These are phyloP conservation scores for Psylliodes chrysocephalus DNA, from an alignment of 2,888 invertebrate genomes.

Conservation along the genomic window DNA sequence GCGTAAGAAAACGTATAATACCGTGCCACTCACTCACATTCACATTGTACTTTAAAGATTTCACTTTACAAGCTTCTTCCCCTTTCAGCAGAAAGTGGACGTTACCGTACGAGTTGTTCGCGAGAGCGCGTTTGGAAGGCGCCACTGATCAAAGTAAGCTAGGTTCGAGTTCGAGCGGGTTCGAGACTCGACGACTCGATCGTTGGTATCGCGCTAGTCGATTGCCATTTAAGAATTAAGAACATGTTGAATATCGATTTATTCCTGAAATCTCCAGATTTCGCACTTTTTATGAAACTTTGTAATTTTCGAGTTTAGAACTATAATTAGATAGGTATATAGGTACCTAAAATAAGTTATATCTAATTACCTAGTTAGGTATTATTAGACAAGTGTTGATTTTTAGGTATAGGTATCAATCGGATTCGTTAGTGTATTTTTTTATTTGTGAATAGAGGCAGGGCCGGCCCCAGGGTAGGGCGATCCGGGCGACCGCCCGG, in stretches of 20 bases:
- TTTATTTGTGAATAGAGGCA: too few species aligned
- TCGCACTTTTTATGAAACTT: not conserved
- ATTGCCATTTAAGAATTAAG: not conserved
- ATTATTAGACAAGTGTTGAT: too few species aligned
- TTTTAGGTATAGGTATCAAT: too few species aligned
- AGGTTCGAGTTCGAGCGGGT: too few species aligned
- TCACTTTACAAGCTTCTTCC: slow-evolving; percentile 63
- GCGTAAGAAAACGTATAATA: slow-evolving; percentile 49
- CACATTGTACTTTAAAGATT: slow-evolving; percentile 63
- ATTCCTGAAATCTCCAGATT: slow-evolving; percentile 11
- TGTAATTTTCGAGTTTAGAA: too few species aligned
- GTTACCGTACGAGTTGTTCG: slow-evolving; percentile 53
- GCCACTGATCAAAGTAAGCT: slow-evolving; percentile 58
- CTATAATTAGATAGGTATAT: too few species aligned
- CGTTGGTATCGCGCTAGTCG: slow-evolving; percentile 34
- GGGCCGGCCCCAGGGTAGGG: too few species aligned
- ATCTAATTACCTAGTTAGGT: too few species aligned
- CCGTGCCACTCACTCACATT: slow-evolving; percentile 50
- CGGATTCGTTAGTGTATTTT: too few species aligned
- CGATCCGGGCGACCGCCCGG: too few species aligned
- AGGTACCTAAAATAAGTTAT: too few species aligned
- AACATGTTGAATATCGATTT: slow-evolving; percentile 26
- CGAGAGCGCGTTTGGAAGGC: slow-evolving; percentile 57
- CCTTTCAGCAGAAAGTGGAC: slow-evolving; percentile 59
- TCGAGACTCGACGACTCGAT: too few species aligned